Conservation (phyloP, 2,888 invertebrate genomes). For the Morpho deidamia region DNA sequence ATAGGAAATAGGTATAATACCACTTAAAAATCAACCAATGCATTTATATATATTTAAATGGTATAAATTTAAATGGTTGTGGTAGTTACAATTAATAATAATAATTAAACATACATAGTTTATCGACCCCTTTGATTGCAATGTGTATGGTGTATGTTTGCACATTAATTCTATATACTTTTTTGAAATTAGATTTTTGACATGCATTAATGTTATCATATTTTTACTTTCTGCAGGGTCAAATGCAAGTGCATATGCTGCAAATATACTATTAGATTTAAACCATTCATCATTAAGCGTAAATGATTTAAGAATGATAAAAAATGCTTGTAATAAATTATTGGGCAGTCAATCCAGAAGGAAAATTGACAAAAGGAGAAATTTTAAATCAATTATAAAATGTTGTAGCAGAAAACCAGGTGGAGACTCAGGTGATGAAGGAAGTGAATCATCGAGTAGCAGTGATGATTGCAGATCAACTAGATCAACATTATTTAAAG, state of each 20-base stretch:
- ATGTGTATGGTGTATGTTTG: slow-evolving; percentile 16
- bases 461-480: slow-evolving; percentile 52
- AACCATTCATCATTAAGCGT: slow-evolving; percentile 44
- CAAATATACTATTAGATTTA: slow-evolving; percentile 47
- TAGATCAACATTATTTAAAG: slow-evolving; percentile 34
- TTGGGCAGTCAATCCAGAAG: slow-evolving; percentile 37
- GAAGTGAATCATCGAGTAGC: slow-evolving; percentile 55
- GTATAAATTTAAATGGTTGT: too few species aligned
- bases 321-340: slow-evolving; percentile 42
- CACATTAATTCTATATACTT: too few species aligned
- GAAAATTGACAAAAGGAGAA: slow-evolving; percentile 46
- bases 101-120: too few species aligned
- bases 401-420: slow-evolving; percentile 37
- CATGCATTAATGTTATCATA: too few species aligned
- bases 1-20: too few species aligned
- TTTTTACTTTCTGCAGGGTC: slow-evolving; percentile 38
- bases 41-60: too few species aligned
- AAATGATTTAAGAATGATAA: slow-evolving; percentile 45
- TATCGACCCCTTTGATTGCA: too few species aligned
- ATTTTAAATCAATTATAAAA: slow-evolving; percentile 39
- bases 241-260: slow-evolving; percentile 44
- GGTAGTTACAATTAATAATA: too few species aligned
- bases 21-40: too few species aligned
- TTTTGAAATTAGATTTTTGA: too few species aligned
- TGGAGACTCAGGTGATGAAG: slow-evolving; percentile 54